A percentile compares a stretch with the other conserved stretches of the same genome.
Conservation (phyloP, 2,113 vertebrate species). For the Podilymbus podiceps region DNA sequence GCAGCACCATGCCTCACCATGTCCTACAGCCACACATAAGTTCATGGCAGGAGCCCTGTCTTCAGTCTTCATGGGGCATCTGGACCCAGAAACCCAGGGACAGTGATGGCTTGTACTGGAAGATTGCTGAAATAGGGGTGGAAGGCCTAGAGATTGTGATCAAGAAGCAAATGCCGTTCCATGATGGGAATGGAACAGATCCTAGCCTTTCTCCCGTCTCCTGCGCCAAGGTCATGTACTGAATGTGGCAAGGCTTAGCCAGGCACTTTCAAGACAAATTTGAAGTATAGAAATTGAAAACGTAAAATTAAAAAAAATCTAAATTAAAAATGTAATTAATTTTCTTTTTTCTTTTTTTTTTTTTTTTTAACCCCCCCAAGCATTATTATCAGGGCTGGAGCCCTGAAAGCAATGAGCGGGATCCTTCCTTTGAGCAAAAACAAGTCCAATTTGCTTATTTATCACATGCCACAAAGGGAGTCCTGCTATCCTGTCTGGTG, state of each 20-base stretch:
- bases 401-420: fast-evolving
- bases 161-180: background rate
- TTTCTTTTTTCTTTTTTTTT: background rate
- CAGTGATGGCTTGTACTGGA: background rate
- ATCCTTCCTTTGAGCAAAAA: background rate
- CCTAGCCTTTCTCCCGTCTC: background rate
- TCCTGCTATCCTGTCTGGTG: background rate
- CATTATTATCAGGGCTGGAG: background rate
- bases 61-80: background rate
- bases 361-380: too few species aligned
- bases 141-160: background rate
- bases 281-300: background rate
- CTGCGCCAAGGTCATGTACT: background rate
- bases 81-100: background rate
- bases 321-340: background rate
- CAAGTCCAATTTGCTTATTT: background rate
- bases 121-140: background rate
- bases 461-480: background rate
- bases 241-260: background rate
- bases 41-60: background rate
- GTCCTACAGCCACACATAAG: background rate
- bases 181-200: background rate
- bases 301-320: background rate
- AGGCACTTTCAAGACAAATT: background rate
- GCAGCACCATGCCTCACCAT: background rate